Evolutionary conservation across 2,797 vertebrate species (phyloP).

Genomic region (Lemur catta): DNA sequence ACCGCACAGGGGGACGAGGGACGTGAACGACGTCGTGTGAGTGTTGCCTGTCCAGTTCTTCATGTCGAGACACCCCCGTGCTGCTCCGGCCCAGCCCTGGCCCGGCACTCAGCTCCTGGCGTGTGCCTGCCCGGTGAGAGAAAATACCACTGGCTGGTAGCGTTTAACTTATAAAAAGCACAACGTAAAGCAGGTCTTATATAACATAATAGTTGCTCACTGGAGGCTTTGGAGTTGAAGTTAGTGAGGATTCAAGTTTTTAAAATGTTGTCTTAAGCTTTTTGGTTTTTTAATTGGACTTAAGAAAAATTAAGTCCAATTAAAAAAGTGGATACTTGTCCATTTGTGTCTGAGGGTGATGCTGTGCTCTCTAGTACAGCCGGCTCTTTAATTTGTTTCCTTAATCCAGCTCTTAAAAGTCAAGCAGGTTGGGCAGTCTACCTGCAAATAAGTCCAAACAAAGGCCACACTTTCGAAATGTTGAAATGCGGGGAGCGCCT

Average conservation of each 20-base stretch:
- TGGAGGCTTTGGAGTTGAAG: neutral
- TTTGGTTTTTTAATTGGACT: neutral
- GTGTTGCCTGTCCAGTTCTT: neutral
- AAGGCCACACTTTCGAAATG: neutral
- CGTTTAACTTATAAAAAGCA: neutral
- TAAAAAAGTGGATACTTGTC: neutral
- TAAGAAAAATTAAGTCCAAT: neutral
- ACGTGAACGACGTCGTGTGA: neutral
- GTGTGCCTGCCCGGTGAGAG: neutral
- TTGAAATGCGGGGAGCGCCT: too few relatives aligned
- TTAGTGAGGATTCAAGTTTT: neutral
- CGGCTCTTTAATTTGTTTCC: neutral
- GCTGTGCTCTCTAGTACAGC: fast-evolving
- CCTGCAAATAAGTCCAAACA: neutral
- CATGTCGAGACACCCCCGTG: fast-evolving
- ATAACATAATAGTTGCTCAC: neutral
- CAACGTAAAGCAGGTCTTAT: neutral
- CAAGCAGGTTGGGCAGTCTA: neutral
- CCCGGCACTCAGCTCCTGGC: neutral
- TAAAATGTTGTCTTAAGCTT: neutral
- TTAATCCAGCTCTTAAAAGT: neutral
- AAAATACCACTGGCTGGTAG: neutral
- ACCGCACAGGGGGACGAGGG: too few relatives aligned
- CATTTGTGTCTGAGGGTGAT: neutral
- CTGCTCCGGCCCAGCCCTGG: neutral